phyloP scores from a whole-genome alignment of 2,888 invertebrate species.

The Drosophila vallismaia region DNA sequence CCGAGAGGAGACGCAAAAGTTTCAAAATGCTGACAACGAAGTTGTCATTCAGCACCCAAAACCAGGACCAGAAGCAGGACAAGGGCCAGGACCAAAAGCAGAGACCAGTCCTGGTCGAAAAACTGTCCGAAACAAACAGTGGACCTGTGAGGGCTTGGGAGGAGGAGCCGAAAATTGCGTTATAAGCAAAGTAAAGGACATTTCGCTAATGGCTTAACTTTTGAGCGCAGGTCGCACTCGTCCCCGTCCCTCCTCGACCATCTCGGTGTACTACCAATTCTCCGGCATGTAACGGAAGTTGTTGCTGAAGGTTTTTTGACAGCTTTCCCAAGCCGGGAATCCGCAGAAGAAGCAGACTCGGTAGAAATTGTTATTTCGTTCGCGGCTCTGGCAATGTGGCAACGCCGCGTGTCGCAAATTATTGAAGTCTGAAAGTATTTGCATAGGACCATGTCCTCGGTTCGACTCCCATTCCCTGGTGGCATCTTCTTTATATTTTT shows the following conservation, averaged over 20 bases:
- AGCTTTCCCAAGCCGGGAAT: conserved; percentile 34
- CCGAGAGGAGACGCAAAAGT: conserved; percentile 61
- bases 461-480: neutral
- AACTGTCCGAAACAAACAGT: conserved; percentile 71
- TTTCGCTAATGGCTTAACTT: conserved; percentile 78
- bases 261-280: conserved; percentile 23
- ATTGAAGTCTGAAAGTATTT: conserved; percentile 68
- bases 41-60: conserved; percentile 70
- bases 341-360: conserved; percentile 2
- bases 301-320: conserved; percentile 75
- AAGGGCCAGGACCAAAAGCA: neutral
- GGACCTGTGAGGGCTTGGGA: conserved; percentile 42
- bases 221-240: conserved; percentile 54
- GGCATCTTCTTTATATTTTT: conserved; percentile 3
- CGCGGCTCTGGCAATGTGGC: conserved; percentile 61
- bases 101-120: conserved; percentile 28
- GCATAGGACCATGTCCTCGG: conserved; percentile 57
- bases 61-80: conserved; percentile 23
- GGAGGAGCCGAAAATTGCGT: conserved; percentile 71
- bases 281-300: conserved; percentile 66
- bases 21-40: conserved; percentile 75
- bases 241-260: neutral
- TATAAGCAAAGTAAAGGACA: conserved; percentile 77
- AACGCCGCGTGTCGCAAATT: conserved; percentile 60
- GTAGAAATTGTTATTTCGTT: conserved; percentile 40